Percentiles rank a stretch among this genome's conserved stretches.
Evolutionary conservation across 2,797 vertebrate genomes (phyloP).

Genomic region (Sebastiscus albofasciatus): DNA sequence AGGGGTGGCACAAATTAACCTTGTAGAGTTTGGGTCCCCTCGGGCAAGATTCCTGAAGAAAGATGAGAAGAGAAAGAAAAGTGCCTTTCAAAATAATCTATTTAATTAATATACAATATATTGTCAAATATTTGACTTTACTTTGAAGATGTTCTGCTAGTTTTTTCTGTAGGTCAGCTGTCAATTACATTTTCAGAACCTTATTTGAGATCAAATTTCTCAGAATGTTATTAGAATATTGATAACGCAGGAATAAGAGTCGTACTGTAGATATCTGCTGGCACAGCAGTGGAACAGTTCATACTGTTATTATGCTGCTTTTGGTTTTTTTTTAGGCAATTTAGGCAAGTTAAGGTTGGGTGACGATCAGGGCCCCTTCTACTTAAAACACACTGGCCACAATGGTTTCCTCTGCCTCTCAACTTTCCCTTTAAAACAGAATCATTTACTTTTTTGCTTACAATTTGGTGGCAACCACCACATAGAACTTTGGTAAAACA

Average conservation of each 20-base stretch:
- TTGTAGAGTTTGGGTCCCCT: slow-evolving; percentile 1
- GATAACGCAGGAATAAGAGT: not conserved
- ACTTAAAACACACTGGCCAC: slow-evolving; percentile 46
- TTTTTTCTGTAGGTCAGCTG: not conserved
- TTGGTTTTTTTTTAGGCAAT: not conserved
- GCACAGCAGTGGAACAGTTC: slow-evolving; percentile 3
- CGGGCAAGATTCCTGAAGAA: not conserved
- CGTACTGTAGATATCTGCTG: slow-evolving; percentile 5
- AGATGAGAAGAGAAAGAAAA: not conserved
- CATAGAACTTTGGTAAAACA: slow-evolving; percentile 1
- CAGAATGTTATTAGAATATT: slow-evolving; percentile 18
- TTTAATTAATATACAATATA: not conserved
- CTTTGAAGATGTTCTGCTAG: not conserved
- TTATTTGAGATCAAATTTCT: not conserved
- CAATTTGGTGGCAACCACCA: slow-evolving; percentile 21
- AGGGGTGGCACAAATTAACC: slow-evolving; percentile 8
- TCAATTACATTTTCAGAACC: not conserved
- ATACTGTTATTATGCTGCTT: slow-evolving; percentile 16
- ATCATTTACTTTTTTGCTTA: slow-evolving; percentile 12
- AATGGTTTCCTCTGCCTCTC: slow-evolving; percentile 28
- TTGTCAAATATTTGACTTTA: not conserved
- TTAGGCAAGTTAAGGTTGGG: slow-evolving; percentile 28
- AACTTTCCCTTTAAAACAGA: slow-evolving; percentile 21
- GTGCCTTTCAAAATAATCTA: not conserved
- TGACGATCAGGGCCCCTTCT: slow-evolving; percentile 16